Conservation (phyloP, 2,797 vertebrate genomes). For the Gobio occitaniae region DNA sequence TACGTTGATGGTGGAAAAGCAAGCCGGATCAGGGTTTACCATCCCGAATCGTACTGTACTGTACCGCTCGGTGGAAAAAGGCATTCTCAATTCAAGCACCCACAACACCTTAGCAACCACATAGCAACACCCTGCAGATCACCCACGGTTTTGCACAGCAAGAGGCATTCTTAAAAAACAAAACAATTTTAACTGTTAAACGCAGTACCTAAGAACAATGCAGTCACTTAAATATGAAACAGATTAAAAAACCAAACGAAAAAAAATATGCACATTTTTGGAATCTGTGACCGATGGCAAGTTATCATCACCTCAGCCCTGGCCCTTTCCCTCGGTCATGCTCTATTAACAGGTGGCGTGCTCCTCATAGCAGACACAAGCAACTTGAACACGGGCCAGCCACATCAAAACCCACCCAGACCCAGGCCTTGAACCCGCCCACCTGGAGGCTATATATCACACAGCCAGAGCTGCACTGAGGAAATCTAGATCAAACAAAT, state of each 20-base stretch:
- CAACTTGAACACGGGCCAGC: constrained; percentile 62
- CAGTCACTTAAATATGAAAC: neutral
- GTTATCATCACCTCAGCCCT: constrained; percentile 36
- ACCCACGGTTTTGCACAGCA: neutral
- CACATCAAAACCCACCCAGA: constrained; percentile 65
- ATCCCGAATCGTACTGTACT: no score
- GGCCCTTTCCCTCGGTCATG: constrained; percentile 38
- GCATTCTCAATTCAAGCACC: neutral
- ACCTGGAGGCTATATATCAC: constrained; percentile 50
- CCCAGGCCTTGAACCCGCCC: constrained; percentile 60
- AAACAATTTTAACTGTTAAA: neutral
- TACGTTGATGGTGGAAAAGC: no score
- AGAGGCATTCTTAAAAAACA: no score
- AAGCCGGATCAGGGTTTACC: no score
- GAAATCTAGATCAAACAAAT: constrained; percentile 78
- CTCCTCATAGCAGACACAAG: constrained; percentile 73
- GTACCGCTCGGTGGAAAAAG: no score
- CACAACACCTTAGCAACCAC: neutral
- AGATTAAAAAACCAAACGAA: neutral
- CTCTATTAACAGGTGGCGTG: constrained; percentile 69
- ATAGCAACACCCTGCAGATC: no score
- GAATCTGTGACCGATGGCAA: constrained; percentile 27
- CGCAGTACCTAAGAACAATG: neutral
- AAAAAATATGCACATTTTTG: neutral
- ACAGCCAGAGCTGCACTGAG: constrained; percentile 23